These are phyloP conservation scores for Halcyon smyrnensis DNA, from an alignment of 2,797 vertebrate species.

Conservation along the genomic window DNA sequence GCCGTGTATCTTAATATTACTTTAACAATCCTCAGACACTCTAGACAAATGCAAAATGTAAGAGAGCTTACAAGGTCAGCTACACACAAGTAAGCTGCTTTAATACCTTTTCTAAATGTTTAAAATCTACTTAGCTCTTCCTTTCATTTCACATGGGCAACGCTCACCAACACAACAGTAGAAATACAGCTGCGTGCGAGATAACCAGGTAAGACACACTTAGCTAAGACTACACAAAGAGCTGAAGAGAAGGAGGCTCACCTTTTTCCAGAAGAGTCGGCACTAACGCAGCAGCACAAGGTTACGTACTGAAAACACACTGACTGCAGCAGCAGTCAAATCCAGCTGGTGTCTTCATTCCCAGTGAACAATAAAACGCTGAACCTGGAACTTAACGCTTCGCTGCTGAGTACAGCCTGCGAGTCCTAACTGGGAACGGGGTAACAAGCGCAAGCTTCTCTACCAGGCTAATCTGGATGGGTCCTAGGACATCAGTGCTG, in stretches of 20 bases:
- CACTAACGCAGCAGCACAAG: slow-evolving; percentile 39
- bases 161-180: neutral
- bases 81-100: slow-evolving; percentile 15
- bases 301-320: slow-evolving; percentile 23
- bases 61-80: slow-evolving; percentile 46
- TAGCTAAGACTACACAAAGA: neutral
- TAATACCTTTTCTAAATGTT: slow-evolving; percentile 16
- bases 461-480: neutral
- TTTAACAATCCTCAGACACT: neutral
- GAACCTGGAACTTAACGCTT: slow-evolving; percentile 57
- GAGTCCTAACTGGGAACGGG: neutral
- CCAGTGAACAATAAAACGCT: slow-evolving; percentile 6
- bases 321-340: slow-evolving; percentile 29
- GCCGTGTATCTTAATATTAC: neutral
- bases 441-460: neutral
- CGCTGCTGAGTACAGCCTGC: neutral
- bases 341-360: slow-evolving; percentile 47
- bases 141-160: neutral
- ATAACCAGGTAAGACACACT: neutral
- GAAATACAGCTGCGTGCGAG: neutral
- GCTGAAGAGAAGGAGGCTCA: neutral
- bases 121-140: neutral
- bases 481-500: neutral
- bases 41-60: neutral
- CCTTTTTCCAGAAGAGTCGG: slow-evolving; percentile 49